phyloP scores from a whole-genome alignment of 2,113 vertebrate species.

The Calcarius ornatus region DNA sequence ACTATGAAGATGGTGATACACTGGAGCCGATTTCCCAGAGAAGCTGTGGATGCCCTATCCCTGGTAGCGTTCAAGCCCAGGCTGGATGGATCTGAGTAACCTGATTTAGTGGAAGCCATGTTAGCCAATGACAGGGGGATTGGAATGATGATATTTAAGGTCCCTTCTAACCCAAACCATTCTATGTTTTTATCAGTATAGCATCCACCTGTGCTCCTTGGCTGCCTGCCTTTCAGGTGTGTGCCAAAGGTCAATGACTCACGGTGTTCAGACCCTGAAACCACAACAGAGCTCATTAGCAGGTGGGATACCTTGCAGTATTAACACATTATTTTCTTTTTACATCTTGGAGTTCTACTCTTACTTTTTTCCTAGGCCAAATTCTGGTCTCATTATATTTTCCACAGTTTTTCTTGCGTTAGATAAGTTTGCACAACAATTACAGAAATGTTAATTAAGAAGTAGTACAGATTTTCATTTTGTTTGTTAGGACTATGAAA shows the following conservation, averaged over 20 bases:
- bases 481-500: not conserved
- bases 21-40: not conserved
- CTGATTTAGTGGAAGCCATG: not conserved
- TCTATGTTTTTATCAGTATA: not conserved
- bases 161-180: not conserved
- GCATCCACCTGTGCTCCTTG: not conserved
- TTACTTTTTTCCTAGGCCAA: not conserved
- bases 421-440: not conserved
- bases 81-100: not conserved
- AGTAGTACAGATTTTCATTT: not conserved
- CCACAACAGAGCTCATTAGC: not conserved
- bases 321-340: not conserved
- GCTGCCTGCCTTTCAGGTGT: not conserved
- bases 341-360: not conserved
- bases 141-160: not conserved
- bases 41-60: not conserved
- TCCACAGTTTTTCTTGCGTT: not conserved
- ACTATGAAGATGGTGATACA: no score
- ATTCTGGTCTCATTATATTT: not conserved
- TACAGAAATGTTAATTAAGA: accelerated
- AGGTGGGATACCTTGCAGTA: not conserved
- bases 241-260: not conserved
- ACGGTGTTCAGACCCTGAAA: not conserved
- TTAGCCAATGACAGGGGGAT: accelerated
- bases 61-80: no score